Evolutionary conservation across 2,888 invertebrate genomes (phyloP).

Genomic region (Aphidius colemani): DNA sequence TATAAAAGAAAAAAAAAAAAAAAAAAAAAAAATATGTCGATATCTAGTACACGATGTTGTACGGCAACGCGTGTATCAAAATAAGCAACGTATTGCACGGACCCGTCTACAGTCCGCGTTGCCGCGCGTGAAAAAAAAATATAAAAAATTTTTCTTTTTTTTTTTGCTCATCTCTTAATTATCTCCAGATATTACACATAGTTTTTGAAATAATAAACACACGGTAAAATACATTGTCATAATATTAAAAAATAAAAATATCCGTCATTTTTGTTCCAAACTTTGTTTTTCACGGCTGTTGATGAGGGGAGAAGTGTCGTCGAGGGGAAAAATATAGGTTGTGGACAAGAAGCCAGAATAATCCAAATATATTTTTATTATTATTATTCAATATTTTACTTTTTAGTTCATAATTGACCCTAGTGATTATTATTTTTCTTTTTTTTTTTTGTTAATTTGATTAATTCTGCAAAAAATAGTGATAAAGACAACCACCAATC

Average conservation of each 20-base stretch:
- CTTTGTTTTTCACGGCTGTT: conserved; percentile 27
- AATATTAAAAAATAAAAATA: no score
- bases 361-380: no score
- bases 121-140: conserved; percentile 39
- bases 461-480: no score
- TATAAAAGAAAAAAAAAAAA: not conserved
- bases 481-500: no score
- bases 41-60: conserved; percentile 45
- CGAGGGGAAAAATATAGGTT: no score
- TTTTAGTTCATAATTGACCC: no score
- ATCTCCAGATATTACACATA: conserved; percentile 17
- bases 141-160: conserved; percentile 18
- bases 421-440: no score
- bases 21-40: conserved; percentile 13
- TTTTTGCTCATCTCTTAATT: conserved; percentile 27
- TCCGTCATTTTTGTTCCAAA: no score
- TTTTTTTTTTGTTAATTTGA: no score
- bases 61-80: conserved; percentile 43
- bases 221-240: not conserved
- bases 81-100: conserved; percentile 38
- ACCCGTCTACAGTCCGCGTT: conserved; percentile 40
- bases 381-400: no score
- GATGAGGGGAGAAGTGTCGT: conserved; percentile 1
- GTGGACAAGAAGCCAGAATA: no score
- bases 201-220: conserved; percentile 22